Evolutionary conservation across 1,140 invertebrate genomes (phyloP), one percentile per base, ranked within the genome.

Genomic region (Cheumatopsyche charites): DNA sequence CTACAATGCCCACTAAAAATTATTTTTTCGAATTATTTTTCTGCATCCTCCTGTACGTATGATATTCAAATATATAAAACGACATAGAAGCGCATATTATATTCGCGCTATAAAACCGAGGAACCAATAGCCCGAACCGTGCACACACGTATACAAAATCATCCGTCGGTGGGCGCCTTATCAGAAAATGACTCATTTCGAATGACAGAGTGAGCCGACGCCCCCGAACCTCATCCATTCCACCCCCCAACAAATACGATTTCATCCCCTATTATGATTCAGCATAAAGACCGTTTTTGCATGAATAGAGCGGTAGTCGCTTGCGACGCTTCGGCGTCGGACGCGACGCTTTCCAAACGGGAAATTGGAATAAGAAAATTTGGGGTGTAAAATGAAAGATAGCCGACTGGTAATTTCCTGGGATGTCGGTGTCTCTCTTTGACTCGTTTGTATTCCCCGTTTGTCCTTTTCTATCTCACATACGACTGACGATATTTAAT

Each of bases 341-440:
- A 62, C 47, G 15, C 42, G 15, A 26, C 47, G 62, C 71, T 70
- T 72, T 75, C 68, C 73, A 73, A 82, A 83, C 81, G 80, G 82
- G 82, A 83, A 83, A 83, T 83, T 83, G 82, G 82, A 83, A 83
- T 83, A 83, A 83, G 82, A 83, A 83, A 83, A 82, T 83, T 83
- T 81, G 76, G 81, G 82, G 82, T 81, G 82, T 83, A 83, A 83
- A 83, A 83, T 83, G 82, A 82, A 83, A 83, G 82, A 83, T 83
- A 83, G 82, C 49, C 74, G 74, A 73, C 71, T 75, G 71, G 74
- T 75, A 75, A 75, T 75, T 75, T 75, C 74, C 74, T 67, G 73
- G 45, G 55, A 19, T 68, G 41, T 26, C 52, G n/a, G 11, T 42
- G 62, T 52, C 67, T 70, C 73, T 63, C 62, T 74, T 62, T 71